Evolutionary conservation across 2,888 invertebrate species (phyloP).

Genomic region (Ectemnius continuus): DNA sequence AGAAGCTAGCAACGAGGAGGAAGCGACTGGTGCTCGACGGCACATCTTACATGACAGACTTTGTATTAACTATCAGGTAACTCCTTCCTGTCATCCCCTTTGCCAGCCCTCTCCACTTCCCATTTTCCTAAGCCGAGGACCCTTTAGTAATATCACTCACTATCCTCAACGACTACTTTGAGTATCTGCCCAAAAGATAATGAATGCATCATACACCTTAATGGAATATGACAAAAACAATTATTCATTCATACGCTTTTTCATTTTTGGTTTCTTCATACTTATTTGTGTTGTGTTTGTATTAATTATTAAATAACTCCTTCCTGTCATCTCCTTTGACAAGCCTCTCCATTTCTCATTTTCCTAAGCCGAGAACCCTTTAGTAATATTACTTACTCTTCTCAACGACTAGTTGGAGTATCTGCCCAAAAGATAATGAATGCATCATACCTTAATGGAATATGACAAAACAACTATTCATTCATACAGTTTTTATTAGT

Average conservation of each 20-base stretch:
- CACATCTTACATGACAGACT: conserved; percentile 71
- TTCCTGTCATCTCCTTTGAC: conserved; percentile 61
- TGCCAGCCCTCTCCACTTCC: conserved; percentile 42
- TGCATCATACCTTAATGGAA: too few relatives aligned
- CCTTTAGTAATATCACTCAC: conserved; percentile 31
- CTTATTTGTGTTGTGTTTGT: too few relatives aligned
- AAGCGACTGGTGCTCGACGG: conserved; percentile 65
- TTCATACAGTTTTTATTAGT: too few relatives aligned
- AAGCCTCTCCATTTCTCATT: conserved; percentile 36
- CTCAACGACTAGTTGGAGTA: not conserved
- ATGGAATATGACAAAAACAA: too few relatives aligned
- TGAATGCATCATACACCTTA: too few relatives aligned
- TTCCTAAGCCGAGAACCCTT: conserved; percentile 35
- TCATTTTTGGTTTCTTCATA: too few relatives aligned
- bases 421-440: too few relatives aligned
- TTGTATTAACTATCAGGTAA: conserved; percentile 75
- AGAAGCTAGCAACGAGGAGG: conserved; percentile 37
- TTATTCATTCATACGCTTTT: too few relatives aligned
- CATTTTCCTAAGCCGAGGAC: conserved; percentile 31
- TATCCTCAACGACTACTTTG: not conserved
- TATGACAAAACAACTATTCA: too few relatives aligned
- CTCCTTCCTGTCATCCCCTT: conserved; percentile 64
- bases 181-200: too few relatives aligned
- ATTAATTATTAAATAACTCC: conserved; percentile 73
- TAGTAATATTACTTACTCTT: conserved; percentile 21